Conservation (phyloP, 2,113 vertebrate genomes). For the Hemichromis elongatus region DNA sequence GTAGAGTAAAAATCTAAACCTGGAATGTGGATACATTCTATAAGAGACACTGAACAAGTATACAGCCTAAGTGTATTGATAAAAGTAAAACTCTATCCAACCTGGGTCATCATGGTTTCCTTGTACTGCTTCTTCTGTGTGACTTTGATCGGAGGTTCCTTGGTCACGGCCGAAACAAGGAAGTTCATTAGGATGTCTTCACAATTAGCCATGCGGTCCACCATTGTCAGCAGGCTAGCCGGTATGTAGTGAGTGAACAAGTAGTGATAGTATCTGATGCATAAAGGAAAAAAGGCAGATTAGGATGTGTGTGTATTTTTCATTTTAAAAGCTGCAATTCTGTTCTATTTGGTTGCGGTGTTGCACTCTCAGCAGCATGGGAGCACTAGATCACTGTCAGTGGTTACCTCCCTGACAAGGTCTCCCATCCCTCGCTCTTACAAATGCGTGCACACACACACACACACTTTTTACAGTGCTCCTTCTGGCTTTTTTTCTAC, state of each 20-base stretch:
- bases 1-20: not conserved
- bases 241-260: conserved; percentile 75
- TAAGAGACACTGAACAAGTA: not conserved
- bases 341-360: not conserved
- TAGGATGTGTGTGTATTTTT: not conserved
- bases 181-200: conserved; percentile 83
- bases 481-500: not conserved
- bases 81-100: not conserved
- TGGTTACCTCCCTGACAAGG: conserved; percentile 39
- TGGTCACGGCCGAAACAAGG: conserved; percentile 75
- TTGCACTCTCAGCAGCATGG: conserved; percentile 32
- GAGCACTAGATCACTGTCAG: conserved; percentile 58
- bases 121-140: conserved; percentile 83
- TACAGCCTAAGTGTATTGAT: not conserved
- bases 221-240: conserved; percentile 62
- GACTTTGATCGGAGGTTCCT: conserved; percentile 78
- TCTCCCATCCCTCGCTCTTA: not conserved
- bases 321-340: not conserved
- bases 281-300: not conserved
- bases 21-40: not conserved
- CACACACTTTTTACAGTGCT: not conserved
- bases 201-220: conserved; percentile 76
- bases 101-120: conserved; percentile 80
- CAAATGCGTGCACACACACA: not conserved
- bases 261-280: conserved; percentile 76